Conservation (phyloP, 2,888 invertebrate species). For the Amiota mariae region DNA sequence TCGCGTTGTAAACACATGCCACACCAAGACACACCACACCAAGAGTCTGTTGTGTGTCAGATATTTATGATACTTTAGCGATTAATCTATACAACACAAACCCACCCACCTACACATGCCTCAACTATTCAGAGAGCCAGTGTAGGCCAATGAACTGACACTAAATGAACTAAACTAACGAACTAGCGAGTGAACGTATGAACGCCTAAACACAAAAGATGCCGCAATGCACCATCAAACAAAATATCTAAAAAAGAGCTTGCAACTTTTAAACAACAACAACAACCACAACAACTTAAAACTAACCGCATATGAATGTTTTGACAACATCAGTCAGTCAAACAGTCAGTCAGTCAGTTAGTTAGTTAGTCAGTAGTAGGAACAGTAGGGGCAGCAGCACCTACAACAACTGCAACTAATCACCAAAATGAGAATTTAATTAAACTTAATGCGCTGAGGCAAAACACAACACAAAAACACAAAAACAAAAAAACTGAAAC, state of each 20-base stretch:
- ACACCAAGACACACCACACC: too few relatives aligned
- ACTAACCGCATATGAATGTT: neutral
- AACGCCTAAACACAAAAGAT: conserved; percentile 12
- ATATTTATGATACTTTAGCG: conserved; percentile 10
- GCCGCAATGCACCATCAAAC: neutral
- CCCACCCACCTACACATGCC: too few relatives aligned
- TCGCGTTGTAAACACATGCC: neutral
- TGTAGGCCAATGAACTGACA: conserved; percentile 8
- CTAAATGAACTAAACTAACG: neutral
- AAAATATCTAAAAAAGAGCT: neutral
- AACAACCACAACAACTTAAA: neutral
- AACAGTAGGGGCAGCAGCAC: neutral
- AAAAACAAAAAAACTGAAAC: neutral
- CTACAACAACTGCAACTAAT: conserved; percentile 28
- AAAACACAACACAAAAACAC: neutral
- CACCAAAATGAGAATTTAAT: conserved; percentile 30
- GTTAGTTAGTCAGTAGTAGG: neutral
- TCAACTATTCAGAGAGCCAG: neutral
- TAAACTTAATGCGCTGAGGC: conserved; percentile 27
- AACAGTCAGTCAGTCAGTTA: neutral
- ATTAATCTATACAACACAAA: neutral
- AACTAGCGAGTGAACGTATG: neutral
- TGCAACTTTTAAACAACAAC: neutral
- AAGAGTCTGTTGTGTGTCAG: neutral
- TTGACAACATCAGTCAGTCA: neutral